A percentile compares a stretch with the other conserved stretches of the same genome.
These are phyloP conservation scores for Papilio protenor DNA, from an alignment of 2,888 invertebrate genomes.

Conservation along the genomic window DNA sequence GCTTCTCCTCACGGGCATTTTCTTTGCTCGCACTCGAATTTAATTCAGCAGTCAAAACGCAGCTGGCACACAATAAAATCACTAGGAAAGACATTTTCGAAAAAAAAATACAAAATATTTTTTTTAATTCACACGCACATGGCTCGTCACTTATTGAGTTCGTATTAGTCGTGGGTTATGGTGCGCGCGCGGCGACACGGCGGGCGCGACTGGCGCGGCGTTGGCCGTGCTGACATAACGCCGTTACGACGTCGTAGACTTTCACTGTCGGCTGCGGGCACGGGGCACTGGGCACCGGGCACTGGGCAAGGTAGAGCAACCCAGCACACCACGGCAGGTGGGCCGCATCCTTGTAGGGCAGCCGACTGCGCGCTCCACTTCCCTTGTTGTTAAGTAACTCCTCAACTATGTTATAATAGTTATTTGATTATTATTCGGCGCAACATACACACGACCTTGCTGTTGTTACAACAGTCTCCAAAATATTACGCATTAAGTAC, in stretches of 20 bases:
- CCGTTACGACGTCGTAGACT: slow-evolving; percentile 72
- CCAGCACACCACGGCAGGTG: slow-evolving; percentile 51
- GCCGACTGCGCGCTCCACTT: slow-evolving; percentile 52
- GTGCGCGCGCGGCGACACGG: slow-evolving; percentile 76
- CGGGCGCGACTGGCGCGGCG: slow-evolving; percentile 68
- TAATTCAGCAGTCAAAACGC: slow-evolving; percentile 63
- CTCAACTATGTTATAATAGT: slow-evolving; percentile 10
- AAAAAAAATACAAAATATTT: slow-evolving; percentile 44
- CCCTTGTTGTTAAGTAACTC: slow-evolving; percentile 44
- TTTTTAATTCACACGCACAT: slow-evolving; percentile 65
- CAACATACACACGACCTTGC: slow-evolving; percentile 19
- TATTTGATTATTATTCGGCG: slow-evolving; percentile 28
- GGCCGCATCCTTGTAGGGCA: slow-evolving; percentile 58
- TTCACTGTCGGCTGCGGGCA: slow-evolving; percentile 66
- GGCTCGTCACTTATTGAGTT: slow-evolving; percentile 51
- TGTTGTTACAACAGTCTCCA: neutral
- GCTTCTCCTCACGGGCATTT: slow-evolving; percentile 73
- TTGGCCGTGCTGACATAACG: slow-evolving; percentile 74
- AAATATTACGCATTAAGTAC: slow-evolving; percentile 1
- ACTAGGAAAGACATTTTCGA: slow-evolving; percentile 70
- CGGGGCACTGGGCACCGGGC: neutral
- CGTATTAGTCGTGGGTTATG: slow-evolving; percentile 49
- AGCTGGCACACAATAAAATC: slow-evolving; percentile 64
- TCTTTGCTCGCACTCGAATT: slow-evolving; percentile 62
- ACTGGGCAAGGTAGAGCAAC: neutral